Evolutionary conservation across 1,140 invertebrate genomes (phyloP).

Genomic region (Pteromalus puparum): DNA sequence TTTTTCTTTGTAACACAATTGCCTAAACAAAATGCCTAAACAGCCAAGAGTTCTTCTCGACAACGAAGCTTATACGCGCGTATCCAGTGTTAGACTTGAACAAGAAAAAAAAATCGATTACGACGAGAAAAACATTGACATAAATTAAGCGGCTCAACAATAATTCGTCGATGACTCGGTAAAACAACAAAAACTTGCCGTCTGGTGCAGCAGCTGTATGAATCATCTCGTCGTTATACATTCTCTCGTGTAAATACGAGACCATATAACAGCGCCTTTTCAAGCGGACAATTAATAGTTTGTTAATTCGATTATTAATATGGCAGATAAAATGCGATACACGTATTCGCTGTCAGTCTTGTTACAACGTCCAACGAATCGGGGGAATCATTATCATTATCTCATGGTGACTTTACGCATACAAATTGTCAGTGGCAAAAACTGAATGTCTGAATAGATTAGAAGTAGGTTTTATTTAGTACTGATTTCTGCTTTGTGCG

Average conservation of each 20-base stretch:
- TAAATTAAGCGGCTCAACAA: constrained; percentile 1
- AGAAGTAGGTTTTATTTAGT: too few species aligned
- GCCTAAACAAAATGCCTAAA: too few species aligned
- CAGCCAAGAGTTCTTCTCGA: not conserved
- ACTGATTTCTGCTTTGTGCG: too few species aligned
- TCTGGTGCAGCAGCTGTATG: too few species aligned
- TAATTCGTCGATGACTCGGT: constrained; percentile 20
- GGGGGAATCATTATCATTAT: too few species aligned
- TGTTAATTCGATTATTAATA: constrained; percentile 22
- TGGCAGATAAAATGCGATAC: not conserved
- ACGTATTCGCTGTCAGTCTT: constrained; percentile 37
- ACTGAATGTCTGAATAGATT: too few species aligned
- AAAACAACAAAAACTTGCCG: constrained; percentile 12
- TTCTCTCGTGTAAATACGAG: too few species aligned
- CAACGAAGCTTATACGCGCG: not conserved
- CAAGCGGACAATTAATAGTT: not conserved
- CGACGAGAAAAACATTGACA: not conserved
- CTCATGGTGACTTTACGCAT: too few species aligned
- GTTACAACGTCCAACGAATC: constrained; percentile 17
- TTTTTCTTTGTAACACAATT: not conserved
- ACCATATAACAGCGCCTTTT: too few species aligned
- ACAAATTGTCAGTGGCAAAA: too few species aligned
- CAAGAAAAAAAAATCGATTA: constrained; percentile 24
- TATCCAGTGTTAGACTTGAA: too few species aligned
- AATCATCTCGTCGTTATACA: too few species aligned